Base-by-base conservation (phyloP, 2,113 vertebrate genomes). In the Cisticola juncidis region DNA sequence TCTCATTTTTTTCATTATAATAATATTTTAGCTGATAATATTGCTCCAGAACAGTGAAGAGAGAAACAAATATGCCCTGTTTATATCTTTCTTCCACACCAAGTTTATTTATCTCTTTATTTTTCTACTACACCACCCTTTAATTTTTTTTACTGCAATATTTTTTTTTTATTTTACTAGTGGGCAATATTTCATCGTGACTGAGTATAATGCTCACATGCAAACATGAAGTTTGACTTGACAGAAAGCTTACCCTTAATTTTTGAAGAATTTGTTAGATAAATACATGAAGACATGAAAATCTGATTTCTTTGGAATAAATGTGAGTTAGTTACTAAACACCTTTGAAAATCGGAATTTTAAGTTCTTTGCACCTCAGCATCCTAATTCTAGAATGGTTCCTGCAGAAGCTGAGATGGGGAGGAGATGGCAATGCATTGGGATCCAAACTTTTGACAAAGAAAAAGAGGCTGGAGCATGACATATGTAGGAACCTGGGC, bases 101-200 rank as follows among this genome's bases (percentile, higher is more conserved):
- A 80, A 56, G 17, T 44, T 84, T 83, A 35, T 12, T 23, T 66
- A 11, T 29, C 6, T 9, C 5, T 81, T 50, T 87, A 38, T 53
- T 14, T 70, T 42, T 65, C 14, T 78, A 22, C 5, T 56, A 15
- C 2, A 48, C 0, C 0, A 2, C 3, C 56, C 14, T 7, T 64
- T 40, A 13, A 7, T 28, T 62, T 83, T 76, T 64, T 86, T 12
- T 0, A 78, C 14, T 4, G 6, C 40, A 35, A 16, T 38, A 8
- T 33, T 33, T 18, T n/a, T 33, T 51, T 70, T 53, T 57, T 8
- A 12, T 90, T 84, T 86, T 69, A 47, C 17, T 51, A 47, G 12
- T 72, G 15, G 69, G 9, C 3, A 88, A 61, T 74, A 66, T 48
- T 81, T 74, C 5, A 33, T 61, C 5, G 20, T 29, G 7, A 10